phyloP scores from a whole-genome alignment of 64 coral and sea anemone species.

The Dendrophyllia cribrosa region DNA sequence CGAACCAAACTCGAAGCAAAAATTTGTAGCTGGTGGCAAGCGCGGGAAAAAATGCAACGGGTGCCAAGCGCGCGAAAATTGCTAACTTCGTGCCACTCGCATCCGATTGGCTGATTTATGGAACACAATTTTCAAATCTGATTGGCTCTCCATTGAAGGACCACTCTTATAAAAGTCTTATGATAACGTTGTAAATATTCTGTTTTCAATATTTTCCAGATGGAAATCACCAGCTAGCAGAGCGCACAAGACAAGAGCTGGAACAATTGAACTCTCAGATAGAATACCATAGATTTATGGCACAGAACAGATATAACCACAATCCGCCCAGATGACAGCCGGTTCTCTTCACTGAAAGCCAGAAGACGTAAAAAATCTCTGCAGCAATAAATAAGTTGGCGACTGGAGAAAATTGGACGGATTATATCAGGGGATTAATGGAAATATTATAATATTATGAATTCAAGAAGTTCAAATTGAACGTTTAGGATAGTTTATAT shows the following conservation, averaged over 20 bases:
- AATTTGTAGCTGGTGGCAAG: neutral
- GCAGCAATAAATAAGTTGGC: neutral
- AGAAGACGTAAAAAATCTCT: neutral
- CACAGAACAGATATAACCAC: slow-evolving; percentile 39
- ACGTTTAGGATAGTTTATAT: slow-evolving; percentile 21
- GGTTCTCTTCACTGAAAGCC: neutral
- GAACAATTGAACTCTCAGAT: slow-evolving; percentile 33
- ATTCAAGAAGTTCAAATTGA: neutral
- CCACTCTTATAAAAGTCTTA: too few relatives aligned
- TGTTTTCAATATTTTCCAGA: neutral
- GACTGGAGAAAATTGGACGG: neutral
- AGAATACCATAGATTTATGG: slow-evolving; percentile 50
- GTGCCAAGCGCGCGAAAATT: neutral
- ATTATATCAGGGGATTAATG: too few relatives aligned
- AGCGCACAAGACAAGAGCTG: slow-evolving; percentile 37
- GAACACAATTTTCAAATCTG: too few relatives aligned
- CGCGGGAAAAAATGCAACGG: neutral
- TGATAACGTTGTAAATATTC: too few relatives aligned
- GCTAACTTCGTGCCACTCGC: too few relatives aligned
- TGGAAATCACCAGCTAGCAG: slow-evolving; percentile 18
- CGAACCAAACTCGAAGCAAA: too few relatives aligned
- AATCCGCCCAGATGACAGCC: slow-evolving; percentile 31
- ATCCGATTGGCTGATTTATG: too few relatives aligned
- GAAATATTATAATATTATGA: neutral
- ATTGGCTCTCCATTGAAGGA: too few relatives aligned